Evolutionary conservation across 2,888 invertebrate species (phyloP).

Genomic region (Sarcophaga variegata): DNA sequence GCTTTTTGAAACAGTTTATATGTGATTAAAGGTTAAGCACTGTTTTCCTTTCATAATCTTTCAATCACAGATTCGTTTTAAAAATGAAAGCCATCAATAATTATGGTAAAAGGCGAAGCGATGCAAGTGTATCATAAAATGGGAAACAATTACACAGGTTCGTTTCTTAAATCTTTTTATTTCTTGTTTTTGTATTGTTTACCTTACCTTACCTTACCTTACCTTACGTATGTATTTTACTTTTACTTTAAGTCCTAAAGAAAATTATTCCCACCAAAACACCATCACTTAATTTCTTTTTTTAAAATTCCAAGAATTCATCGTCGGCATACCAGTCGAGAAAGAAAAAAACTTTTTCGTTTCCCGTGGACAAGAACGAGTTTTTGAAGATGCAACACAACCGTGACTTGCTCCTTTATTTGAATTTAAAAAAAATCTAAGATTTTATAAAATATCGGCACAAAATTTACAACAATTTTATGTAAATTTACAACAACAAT

Average conservation of each 20-base stretch:
- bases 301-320: conserved; percentile 62
- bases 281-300: conserved; percentile 18
- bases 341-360: conserved; percentile 1
- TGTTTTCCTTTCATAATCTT: conserved; percentile 42
- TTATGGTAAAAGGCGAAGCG: background rate
- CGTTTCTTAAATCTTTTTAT: conserved; percentile 46
- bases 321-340: conserved; percentile 37
- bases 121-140: conserved; percentile 4
- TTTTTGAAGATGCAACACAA: conserved; percentile 51
- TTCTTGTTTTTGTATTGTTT: background rate
- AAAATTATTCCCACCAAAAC: conserved; percentile 60
- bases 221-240: conserved; percentile 27
- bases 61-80: conserved; percentile 47
- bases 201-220: background rate
- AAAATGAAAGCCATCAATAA: conserved; percentile 49
- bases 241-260: conserved; percentile 57
- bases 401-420: conserved; percentile 62
- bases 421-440: conserved; percentile 10
- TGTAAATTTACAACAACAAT: conserved; percentile 30
- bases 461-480: background rate
- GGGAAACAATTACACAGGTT: conserved; percentile 28
- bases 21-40: background rate
- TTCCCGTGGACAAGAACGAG: conserved; percentile 41
- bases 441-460: background rate
- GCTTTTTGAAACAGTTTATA: no score